phyloP scores from a whole-genome alignment of 2,888 invertebrate species.

The Tenodera sinensis region DNA sequence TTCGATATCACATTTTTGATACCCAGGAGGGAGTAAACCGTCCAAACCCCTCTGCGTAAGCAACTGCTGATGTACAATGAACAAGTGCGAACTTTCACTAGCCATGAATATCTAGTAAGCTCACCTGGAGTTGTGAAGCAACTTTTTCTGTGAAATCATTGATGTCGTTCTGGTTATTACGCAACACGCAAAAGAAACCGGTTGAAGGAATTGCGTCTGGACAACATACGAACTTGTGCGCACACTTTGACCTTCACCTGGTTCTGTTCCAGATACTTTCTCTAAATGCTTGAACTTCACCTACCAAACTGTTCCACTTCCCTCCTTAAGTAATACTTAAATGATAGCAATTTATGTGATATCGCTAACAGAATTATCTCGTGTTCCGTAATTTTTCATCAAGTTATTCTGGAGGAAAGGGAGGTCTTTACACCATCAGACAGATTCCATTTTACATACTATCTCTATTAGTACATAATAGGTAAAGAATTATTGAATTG shows the following conservation, averaged over 20 bases:
- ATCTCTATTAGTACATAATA: too few relatives aligned
- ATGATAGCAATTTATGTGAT: neutral
- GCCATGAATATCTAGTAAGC: neutral
- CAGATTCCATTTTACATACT: too few relatives aligned
- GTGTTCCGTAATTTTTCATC: neutral
- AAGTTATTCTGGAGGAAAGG: too few relatives aligned
- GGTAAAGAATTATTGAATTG: too few relatives aligned
- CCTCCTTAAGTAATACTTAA: neutral
- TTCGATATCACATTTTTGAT: too few relatives aligned
- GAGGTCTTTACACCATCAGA: too few relatives aligned
- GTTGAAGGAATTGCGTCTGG: neutral
- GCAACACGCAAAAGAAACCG: neutral
- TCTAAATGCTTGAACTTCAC: neutral
- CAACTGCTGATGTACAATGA: too few relatives aligned
- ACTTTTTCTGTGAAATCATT: neutral
- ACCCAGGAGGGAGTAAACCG: too few relatives aligned
- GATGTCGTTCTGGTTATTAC: neutral
- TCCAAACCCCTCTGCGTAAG: too few relatives aligned
- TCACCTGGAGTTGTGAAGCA: neutral
- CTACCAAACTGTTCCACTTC: neutral
- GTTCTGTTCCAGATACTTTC: neutral
- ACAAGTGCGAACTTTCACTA: too few relatives aligned
- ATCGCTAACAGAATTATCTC: neutral
- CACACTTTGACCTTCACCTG: neutral
- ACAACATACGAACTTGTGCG: neutral